Evolutionary conservation across 2,888 invertebrate genomes (phyloP), one percentile per base, ranked within the genome.

Genomic region (Sphaeridia pumilis): DNA sequence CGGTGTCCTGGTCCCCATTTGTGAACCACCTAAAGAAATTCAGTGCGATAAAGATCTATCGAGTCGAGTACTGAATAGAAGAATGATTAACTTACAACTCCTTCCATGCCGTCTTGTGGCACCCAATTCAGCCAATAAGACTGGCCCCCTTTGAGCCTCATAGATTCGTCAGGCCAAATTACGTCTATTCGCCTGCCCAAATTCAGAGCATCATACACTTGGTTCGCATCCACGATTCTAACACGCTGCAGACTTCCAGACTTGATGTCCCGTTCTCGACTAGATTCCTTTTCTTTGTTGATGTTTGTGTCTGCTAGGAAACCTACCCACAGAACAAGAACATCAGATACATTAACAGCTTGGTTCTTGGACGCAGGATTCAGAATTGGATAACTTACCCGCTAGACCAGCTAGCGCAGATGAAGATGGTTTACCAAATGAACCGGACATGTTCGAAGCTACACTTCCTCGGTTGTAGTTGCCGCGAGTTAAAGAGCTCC

Each of bases 1-100:
- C 85, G 79, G 73, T 95, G 93, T 72, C 84, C 87, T 0, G 94
- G 95, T 34, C 82, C 80, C 94, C 95, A 95, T 62, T 85, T 83
- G 72, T 95, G 94, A 10, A 94, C 90, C 49, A 89, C 85, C 78
- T 84, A 68, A 1, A 61, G 60, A 38, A 38, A 38, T 38, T 17
- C 12, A 31, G 31, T 31, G 38, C 7, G 20, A 17, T 38, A 38
- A 17, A 12, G 5, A 38, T n/a, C n/a, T n/a, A n/a, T n/a, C n/a
- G n/a, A n/a, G n/a, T n/a, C n/a, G n/a, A n/a, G n/a, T 14, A 38
- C 38, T 38, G 5, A 7, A 12, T 5, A 38, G 38, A 38, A 38
- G 17, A 5, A 10, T 31, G 31, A 31, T 10, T 31, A 12, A 62
- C 73, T 70, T 62, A 87, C 83, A 69, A 80, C 77, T 56, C 94